Evolutionary conservation across 2,113 vertebrate genomes (phyloP).

Genomic region (Pseudorectes ferrugineus): DNA sequence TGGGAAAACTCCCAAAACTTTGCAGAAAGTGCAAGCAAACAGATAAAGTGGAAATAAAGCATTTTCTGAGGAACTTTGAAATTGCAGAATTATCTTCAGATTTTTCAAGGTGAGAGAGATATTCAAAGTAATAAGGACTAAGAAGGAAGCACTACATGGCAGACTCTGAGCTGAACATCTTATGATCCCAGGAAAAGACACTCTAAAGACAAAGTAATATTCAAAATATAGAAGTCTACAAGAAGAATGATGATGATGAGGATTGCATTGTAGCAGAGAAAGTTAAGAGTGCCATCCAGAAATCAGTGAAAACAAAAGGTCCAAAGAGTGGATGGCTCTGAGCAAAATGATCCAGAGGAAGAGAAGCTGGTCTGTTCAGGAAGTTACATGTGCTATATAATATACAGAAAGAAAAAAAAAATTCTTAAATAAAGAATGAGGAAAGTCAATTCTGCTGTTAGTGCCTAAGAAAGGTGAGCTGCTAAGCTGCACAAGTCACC

Average conservation of each 20-base stretch:
- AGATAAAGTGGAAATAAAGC: background rate
- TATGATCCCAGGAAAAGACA: background rate
- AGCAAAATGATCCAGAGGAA: background rate
- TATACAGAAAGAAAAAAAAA: accelerated
- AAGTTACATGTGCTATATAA: background rate
- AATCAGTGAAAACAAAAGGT: background rate
- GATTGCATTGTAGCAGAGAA: background rate
- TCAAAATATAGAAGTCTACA: background rate
- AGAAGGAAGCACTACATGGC: background rate
- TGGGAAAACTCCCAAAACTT: background rate
- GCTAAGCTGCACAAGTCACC: background rate
- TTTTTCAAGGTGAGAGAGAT: background rate
- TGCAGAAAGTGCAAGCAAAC: background rate
- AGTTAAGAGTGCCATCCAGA: background rate
- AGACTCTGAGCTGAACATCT: background rate
- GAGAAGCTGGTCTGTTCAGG: background rate
- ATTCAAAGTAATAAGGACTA: background rate
- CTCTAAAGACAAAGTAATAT: background rate
- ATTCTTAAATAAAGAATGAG: background rate
- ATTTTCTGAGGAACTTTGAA: background rate
- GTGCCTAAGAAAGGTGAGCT: background rate
- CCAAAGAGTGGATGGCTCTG: background rate
- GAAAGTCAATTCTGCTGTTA: background rate
- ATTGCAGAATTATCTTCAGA: background rate
- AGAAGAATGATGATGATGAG: background rate